These are phyloP conservation scores for Onychorhynchus coronatus DNA, from an alignment of 2,113 vertebrate genomes.

Conservation along the genomic window DNA sequence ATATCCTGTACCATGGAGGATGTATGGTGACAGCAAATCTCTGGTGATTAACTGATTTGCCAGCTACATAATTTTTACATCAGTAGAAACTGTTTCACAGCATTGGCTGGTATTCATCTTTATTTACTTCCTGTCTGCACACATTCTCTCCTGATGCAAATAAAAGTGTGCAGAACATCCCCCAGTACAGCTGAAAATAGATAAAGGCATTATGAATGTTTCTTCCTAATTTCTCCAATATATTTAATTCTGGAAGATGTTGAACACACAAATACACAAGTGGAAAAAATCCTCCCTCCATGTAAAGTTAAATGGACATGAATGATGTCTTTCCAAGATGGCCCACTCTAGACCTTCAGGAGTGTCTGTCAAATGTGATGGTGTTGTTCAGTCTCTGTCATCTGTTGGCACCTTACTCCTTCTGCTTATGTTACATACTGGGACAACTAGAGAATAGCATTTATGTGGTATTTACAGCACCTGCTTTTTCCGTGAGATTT, in stretches of 20 bases:
- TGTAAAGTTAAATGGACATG: background rate
- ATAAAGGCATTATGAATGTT: background rate
- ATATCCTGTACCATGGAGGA: background rate
- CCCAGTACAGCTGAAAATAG: background rate
- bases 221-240: background rate
- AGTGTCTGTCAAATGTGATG: background rate
- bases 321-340: background rate
- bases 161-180: background rate
- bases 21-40: background rate
- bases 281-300: background rate
- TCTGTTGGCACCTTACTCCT: background rate
- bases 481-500: background rate
- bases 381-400: background rate
- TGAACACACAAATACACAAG: background rate
- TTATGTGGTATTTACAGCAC: background rate
- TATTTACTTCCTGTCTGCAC: background rate
- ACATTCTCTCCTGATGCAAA: background rate
- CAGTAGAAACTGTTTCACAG: background rate
- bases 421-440: background rate
- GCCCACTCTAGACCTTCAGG: background rate
- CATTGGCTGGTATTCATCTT: background rate
- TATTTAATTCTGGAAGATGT: background rate
- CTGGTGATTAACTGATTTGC: background rate
- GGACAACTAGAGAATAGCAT: rapidly evolving
- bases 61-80: background rate